Base-by-base conservation (phyloP, 2,797 vertebrate species). In the Enteromius thamalakanensis region DNA sequence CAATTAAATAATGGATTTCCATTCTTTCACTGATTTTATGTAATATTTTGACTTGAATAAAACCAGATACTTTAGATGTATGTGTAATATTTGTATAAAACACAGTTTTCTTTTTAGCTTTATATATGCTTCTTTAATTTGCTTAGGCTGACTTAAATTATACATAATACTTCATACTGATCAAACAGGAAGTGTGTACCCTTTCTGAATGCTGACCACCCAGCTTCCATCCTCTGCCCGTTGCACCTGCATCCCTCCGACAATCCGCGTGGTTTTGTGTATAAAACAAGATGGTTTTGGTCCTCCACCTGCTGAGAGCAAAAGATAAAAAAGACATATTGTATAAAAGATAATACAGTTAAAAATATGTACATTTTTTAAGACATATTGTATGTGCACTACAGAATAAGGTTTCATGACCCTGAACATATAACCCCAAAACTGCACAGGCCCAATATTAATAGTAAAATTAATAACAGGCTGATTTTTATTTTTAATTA, bases 151-250 rank as follows among this genome's bases (percentile, higher is more conserved):
- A 55, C 6, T 15, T 37, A 14, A 29, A 53, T 75, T 37, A n/a
- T 37, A 55, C 14, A 37, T 37, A 74, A 74, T 53, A 34, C 47
- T 21, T 74, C 0, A 74, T 21, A 12, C 17, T n/a, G 58, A 37
- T 68, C 2, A 37, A 45, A 82, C 23, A 60, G 64, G 23, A 68
- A 19, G 21, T 14, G 12, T 90, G 88, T 89, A 96, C 95, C 94
- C 90, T 91, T 94, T 93, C 83, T 95, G 95, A 89, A 99, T 95
- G 94, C 97, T 99, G 87, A 98, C 97, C 90, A 98, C 97, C 98
- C 97, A 99, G 91, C 96, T 94, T 77, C 94, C 97, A 82, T 98
- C 95, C 4, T 96, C 95, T 58, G 95, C 96, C 86, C 93, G 91
- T 78, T 86, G 90, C 65, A 97, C 95, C 88, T 94, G 94, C 88